Conservation (phyloP, 2,113 vertebrate genomes). For the Centropristis striata region DNA sequence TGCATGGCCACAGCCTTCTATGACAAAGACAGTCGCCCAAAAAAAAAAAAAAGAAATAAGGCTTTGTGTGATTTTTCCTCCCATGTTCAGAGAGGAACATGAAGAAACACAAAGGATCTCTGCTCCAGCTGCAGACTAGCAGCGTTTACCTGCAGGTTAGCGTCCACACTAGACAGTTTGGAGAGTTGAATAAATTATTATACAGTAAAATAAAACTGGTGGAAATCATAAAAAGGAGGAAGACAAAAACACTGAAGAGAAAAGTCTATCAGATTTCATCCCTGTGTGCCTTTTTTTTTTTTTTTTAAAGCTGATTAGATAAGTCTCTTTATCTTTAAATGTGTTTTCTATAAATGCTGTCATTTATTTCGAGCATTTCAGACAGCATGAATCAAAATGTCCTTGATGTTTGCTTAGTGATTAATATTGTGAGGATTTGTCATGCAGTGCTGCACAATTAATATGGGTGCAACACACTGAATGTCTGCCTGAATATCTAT, state of each 20-base stretch:
- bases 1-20: slow-evolving; percentile 44
- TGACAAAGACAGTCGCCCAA: slow-evolving; percentile 20
- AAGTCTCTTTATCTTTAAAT: slow-evolving; percentile 69
- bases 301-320: slow-evolving; percentile 68
- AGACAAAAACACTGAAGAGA: slow-evolving; percentile 39
- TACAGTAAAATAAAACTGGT: slow-evolving; percentile 4
- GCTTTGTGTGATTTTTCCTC: slow-evolving; percentile 35
- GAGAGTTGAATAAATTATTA: slow-evolving; percentile 40
- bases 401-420: slow-evolving; percentile 78
- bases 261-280: slow-evolving; percentile 53
- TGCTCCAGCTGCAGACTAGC: slow-evolving; percentile 53
- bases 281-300: slow-evolving; percentile 44
- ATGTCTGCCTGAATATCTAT: slow-evolving; percentile 74
- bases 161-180: slow-evolving; percentile 52
- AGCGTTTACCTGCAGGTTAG: slow-evolving; percentile 69
- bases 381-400: slow-evolving; percentile 72
- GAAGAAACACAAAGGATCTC: slow-evolving; percentile 47
- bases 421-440: slow-evolving; percentile 75
- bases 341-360: slow-evolving; percentile 69
- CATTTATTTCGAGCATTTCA: slow-evolving; percentile 73
- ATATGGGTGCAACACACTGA: slow-evolving; percentile 69
- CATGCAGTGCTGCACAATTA: slow-evolving; percentile 76
- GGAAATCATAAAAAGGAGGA: slow-evolving; percentile 29
- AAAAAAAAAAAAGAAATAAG: neutral
- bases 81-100: slow-evolving; percentile 36